Conservation (phyloP, 1,140 invertebrate genomes). For the Parapsyche elsis region DNA sequence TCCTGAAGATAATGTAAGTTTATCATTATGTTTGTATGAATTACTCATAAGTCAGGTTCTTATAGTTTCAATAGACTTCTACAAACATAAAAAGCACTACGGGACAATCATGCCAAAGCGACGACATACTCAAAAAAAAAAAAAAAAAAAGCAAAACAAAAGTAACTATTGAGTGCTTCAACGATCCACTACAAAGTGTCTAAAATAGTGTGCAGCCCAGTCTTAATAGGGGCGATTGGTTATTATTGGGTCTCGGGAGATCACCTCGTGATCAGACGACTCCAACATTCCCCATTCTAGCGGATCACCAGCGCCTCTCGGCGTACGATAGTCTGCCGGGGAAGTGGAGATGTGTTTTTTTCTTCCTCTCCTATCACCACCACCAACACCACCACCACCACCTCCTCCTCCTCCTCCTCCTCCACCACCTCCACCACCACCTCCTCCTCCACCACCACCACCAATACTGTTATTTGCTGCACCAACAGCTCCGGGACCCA, state of each 20-base stretch:
- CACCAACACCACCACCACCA: conserved; percentile 33
- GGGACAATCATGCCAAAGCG: conserved; percentile 19
- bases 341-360: conserved; percentile 57
- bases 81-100: not conserved
- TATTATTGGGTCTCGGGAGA: conserved; percentile 6
- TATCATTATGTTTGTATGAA: not conserved
- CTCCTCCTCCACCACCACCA: conserved; percentile 28
- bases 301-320: conserved; percentile 56
- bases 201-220: not conserved
- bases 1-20: not conserved
- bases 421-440: not conserved
- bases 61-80: too few species aligned
- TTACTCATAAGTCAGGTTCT: too few species aligned
- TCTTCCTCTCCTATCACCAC: conserved; percentile 55
- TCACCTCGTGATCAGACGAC: conserved; percentile 58
- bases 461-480: conserved; percentile 29
- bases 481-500: conserved; percentile 39
- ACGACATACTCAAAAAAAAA: not conserved
- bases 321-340: conserved; percentile 55
- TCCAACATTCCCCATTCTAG: conserved; percentile 57
- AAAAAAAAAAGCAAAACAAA: conserved; percentile 24
- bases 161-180: conserved; percentile 33
- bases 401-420: conserved; percentile 42
- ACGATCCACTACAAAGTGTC: conserved; percentile 39
- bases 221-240: not conserved